Evolutionary conservation across 2,113 vertebrate species (phyloP).

Genomic region (Sinocyclocheilus anophthalmus): DNA sequence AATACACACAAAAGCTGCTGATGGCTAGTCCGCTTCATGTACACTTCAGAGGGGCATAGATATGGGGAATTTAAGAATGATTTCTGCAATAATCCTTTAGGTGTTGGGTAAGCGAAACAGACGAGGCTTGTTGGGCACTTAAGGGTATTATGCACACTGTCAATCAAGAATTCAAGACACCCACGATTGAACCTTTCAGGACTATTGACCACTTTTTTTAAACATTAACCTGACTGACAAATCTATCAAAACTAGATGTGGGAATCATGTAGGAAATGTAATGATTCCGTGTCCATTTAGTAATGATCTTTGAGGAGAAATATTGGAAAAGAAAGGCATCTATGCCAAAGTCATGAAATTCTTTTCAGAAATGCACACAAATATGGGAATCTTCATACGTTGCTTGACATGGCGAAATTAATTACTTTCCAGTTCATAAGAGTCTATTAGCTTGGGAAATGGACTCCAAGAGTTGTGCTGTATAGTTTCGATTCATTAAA

Average conservation of each 20-base stretch:
- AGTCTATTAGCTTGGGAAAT: background rate
- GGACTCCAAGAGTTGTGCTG: background rate
- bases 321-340: background rate
- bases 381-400: background rate
- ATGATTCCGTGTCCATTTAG: background rate
- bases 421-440: background rate
- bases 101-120: background rate
- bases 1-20: slow-evolving; percentile 33
- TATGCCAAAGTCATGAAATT: too few relatives aligned
- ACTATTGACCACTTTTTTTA: background rate
- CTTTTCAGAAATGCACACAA: background rate
- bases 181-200: background rate
- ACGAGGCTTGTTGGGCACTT: slow-evolving; percentile 1
- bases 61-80: slow-evolving; percentile 1
- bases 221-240: background rate
- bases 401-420: background rate
- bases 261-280: background rate
- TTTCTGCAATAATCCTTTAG: slow-evolving; percentile 20
- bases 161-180: background rate
- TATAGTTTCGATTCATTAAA: background rate
- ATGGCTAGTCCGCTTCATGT: slow-evolving; percentile 50
- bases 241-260: background rate
- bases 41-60: slow-evolving; percentile 18
- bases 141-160: background rate
- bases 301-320: background rate